Conservation (phyloP, 37 sponge, comb jelly and placozoan species). For the Ianthella basta region DNA sequence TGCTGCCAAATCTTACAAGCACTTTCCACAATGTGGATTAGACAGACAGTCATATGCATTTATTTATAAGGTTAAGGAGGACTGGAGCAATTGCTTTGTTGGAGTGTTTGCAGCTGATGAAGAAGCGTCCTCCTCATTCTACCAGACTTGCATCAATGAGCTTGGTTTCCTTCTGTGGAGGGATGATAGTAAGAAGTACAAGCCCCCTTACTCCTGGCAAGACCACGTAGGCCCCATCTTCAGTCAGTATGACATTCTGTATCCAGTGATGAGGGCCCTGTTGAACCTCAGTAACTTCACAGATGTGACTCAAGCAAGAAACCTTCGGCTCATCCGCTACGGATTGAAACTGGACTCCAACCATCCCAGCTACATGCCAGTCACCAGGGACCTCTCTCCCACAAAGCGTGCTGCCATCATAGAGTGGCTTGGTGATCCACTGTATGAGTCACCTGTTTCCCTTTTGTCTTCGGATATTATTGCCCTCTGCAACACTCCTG, state of each 20-base stretch:
- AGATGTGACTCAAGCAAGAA: conserved; percentile 23
- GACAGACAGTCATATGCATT: conserved; percentile 30
- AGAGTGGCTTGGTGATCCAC: conserved; percentile 38
- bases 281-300: conserved; percentile 47
- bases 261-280: conserved; percentile 56
- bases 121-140: neutral
- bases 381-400: conserved; percentile 62
- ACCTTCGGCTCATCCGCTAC: conserved; percentile 33
- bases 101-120: too few relatives aligned
- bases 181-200: neutral
- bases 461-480: too few relatives aligned
- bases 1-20: too few relatives aligned
- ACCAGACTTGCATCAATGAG: neutral
- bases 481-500: too few relatives aligned
- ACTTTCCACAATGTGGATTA: neutral
- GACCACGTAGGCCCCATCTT: conserved; percentile 44
- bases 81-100: neutral
- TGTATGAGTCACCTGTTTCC: too few relatives aligned
- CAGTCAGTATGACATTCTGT: conserved; percentile 26
- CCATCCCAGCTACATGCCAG: conserved; percentile 74
- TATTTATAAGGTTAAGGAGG: neutral
- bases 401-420: conserved; percentile 36
- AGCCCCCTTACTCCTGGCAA: conserved; percentile 22
- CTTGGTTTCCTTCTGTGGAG: neutral
- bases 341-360: conserved; percentile 33